A percentile compares a stretch with the other conserved stretches of the same genome.
Evolutionary conservation across 2,113 vertebrate genomes (phyloP).

Genomic region (Crypturellus undulatus): DNA sequence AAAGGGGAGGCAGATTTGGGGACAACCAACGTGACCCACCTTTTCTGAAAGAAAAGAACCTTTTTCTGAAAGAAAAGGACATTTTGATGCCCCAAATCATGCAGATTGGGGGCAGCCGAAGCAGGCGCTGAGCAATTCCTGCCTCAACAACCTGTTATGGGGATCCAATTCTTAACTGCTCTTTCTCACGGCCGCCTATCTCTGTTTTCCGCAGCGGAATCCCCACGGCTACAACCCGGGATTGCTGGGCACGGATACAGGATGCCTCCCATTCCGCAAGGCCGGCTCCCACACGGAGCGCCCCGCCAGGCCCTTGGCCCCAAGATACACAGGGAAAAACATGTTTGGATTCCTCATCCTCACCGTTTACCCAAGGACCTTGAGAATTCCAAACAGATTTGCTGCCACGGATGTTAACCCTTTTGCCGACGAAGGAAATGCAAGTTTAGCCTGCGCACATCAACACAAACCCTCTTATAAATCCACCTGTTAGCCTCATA

Average conservation of each 20-base stretch:
- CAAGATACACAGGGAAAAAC: background rate
- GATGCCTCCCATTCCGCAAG: background rate
- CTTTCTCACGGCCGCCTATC: background rate
- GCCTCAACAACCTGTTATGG: background rate
- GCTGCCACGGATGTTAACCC: background rate
- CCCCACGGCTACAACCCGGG: fast-evolving
- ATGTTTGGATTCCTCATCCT: fast-evolving
- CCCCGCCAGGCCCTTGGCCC: background rate
- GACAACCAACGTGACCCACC: fast-evolving
- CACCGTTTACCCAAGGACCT: background rate
- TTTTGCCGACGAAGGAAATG: background rate
- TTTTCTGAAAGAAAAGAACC: background rate
- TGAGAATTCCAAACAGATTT: background rate
- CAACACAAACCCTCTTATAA: background rate
- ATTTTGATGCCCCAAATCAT: fast-evolving
- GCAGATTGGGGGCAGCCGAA: background rate
- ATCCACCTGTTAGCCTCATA: background rate
- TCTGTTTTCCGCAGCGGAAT: fast-evolving
- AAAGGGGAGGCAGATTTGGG: fast-evolving
- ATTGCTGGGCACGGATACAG: background rate
- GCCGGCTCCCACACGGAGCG: background rate
- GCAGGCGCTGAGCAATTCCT: background rate
- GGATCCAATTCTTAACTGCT: background rate
- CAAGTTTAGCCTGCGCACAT: fast-evolving
- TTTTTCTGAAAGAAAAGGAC: background rate